phyloP scores from a whole-genome alignment of 2,888 invertebrate species.

The Tetheella fluctuosa region DNA sequence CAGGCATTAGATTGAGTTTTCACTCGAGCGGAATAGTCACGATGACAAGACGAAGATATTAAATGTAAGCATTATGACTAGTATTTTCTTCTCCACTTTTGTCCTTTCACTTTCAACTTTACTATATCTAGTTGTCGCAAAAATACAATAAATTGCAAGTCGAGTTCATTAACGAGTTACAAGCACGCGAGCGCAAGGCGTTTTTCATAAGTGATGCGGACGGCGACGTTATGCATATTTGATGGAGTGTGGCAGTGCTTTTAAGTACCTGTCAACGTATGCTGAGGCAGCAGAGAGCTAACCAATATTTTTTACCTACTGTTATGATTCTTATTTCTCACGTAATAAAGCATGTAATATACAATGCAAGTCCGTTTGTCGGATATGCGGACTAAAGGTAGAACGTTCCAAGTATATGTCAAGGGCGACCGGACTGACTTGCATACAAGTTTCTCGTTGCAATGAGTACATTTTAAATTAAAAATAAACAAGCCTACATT shows the following conservation, averaged over 20 bases:
- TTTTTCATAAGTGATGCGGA: slow-evolving; percentile 62
- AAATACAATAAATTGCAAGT: slow-evolving; percentile 36
- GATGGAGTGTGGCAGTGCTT: slow-evolving; percentile 54
- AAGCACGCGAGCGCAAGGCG: slow-evolving; percentile 51
- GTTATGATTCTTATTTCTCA: slow-evolving; percentile 38
- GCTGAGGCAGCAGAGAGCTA: slow-evolving; percentile 42
- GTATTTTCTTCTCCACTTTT: too few relatives aligned
- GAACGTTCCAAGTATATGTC: slow-evolving; percentile 57
- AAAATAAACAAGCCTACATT: slow-evolving; percentile 30
- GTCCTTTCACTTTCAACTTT: too few relatives aligned
- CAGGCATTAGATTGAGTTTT: too few relatives aligned
- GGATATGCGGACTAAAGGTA: slow-evolving; percentile 23
- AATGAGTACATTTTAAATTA: slow-evolving; percentile 28
- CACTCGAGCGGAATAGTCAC: too few relatives aligned
- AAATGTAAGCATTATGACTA: too few relatives aligned
- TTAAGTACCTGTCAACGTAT: slow-evolving; percentile 53
- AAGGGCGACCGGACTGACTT: slow-evolving; percentile 60
- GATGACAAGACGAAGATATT: too few relatives aligned
- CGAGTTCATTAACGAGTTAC: slow-evolving; percentile 48
- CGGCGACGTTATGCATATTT: slow-evolving; percentile 68
- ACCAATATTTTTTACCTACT: slow-evolving; percentile 32
- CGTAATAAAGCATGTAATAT: slow-evolving; percentile 37
- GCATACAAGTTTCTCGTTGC: slow-evolving; percentile 50
- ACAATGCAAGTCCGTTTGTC: slow-evolving; percentile 20
- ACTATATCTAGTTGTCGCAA: too few relatives aligned